Percentiles rank a stretch among this genome's conserved stretches.
Conservation (phyloP, 2,797 vertebrate species). For the Natrix natrix region DNA sequence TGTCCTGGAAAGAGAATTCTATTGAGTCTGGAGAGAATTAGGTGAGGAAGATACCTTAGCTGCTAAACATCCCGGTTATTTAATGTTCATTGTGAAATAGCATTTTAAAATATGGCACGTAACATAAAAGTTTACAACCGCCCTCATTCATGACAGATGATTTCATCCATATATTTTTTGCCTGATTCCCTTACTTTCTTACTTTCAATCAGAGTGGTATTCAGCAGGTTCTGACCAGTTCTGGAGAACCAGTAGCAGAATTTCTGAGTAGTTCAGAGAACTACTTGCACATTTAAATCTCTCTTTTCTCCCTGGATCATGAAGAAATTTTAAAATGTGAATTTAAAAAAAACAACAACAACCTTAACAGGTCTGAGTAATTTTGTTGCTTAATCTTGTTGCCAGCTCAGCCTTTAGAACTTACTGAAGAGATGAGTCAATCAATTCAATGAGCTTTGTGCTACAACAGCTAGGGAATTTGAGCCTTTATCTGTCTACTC, state of each 20-base stretch:
- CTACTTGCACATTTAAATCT: not conserved
- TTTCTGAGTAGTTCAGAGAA: no score
- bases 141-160: no score
- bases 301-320: not conserved
- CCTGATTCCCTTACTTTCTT: not conserved
- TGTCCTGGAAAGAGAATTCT: not conserved
- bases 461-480: not conserved
- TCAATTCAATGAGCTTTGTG: not conserved
- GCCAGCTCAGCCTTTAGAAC: not conserved
- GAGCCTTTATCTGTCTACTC: not conserved
- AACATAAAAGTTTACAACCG: not conserved
- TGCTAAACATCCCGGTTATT: rapidly evolving
- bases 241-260: no score
- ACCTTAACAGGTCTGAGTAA: not conserved
- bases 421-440: not conserved
- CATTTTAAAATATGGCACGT: not conserved
- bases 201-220: not conserved
- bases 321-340: not conserved
- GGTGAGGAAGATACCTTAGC: not conserved
- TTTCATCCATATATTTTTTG: not conserved
- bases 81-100: not conserved
- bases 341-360: not conserved
- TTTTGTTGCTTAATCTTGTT: not conserved
- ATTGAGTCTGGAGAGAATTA: not conserved
- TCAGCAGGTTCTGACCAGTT: no score